Percentiles rank a stretch among this genome's conserved stretches.
Evolutionary conservation across 2,797 vertebrate genomes (phyloP).

Genomic region (Micromesistius poutassou): DNA sequence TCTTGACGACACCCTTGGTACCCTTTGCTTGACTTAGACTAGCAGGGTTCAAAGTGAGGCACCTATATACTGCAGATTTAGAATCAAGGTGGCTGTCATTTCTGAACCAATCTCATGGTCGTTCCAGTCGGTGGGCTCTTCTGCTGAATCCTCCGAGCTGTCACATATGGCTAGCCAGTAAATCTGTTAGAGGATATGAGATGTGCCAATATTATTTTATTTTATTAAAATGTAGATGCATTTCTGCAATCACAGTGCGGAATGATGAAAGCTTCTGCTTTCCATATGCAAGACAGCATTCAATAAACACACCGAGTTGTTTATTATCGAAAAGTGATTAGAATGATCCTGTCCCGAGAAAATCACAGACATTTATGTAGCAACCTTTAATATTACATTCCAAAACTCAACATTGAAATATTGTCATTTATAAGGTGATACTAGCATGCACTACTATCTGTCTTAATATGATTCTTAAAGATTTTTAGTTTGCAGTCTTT

Average conservation of each 20-base stretch:
- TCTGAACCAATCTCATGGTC: slow-evolving; percentile 13
- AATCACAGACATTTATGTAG: slow-evolving; percentile 2
- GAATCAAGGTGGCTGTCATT: slow-evolving; percentile 9
- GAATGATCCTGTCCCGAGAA: slow-evolving; percentile 11
- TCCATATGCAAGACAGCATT: slow-evolving; percentile 45
- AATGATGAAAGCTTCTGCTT: slow-evolving; percentile 49
- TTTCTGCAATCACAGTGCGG: slow-evolving; percentile 45
- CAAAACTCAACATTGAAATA: slow-evolving; percentile 18
- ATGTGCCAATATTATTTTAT: slow-evolving; percentile 55
- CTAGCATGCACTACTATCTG: not conserved
- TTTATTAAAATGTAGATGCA: slow-evolving; percentile 57
- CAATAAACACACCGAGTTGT: slow-evolving; percentile 44
- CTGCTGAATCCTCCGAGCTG: slow-evolving; percentile 40
- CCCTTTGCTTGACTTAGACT: not conserved
- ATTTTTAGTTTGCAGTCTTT: not conserved
- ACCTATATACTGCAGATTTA: not conserved
- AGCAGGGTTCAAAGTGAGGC: slow-evolving; percentile 23
- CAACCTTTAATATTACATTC: slow-evolving; percentile 17
- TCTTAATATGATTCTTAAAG: not conserved
- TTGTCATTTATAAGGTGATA: slow-evolving; percentile 19
- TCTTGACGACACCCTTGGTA: not conserved
- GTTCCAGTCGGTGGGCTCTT: slow-evolving; percentile 8
- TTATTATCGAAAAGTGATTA: slow-evolving; percentile 17
- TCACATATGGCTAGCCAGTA: slow-evolving; percentile 45
- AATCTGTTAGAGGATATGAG: slow-evolving; percentile 65